Evolutionary conservation across 2,797 vertebrate species (phyloP).

Genomic region (Chelmon rostratus): DNA sequence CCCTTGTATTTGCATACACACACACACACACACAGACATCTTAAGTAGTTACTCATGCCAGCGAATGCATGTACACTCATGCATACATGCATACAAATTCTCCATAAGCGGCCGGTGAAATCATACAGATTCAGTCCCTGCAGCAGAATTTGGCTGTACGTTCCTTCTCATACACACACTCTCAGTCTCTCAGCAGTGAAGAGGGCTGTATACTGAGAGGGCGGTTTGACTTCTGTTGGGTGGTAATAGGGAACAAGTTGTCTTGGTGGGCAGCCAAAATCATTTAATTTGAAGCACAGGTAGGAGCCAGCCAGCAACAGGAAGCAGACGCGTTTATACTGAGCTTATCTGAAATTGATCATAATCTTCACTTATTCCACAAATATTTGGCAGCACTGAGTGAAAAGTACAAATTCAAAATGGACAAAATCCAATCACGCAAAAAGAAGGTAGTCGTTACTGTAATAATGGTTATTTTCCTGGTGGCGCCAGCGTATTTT

Average conservation of each 20-base stretch:
- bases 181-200: slow-evolving; percentile 4
- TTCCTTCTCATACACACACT: slow-evolving; percentile 6
- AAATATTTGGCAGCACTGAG: slow-evolving; percentile 3
- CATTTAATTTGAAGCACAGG: slow-evolving; percentile 48
- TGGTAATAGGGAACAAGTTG: slow-evolving; percentile 48
- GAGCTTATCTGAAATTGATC: slow-evolving; percentile 50
- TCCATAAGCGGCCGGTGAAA: background rate
- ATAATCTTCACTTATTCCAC: slow-evolving; percentile 42
- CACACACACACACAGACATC: background rate
- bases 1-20: slow-evolving; percentile 1
- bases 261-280: slow-evolving; percentile 51
- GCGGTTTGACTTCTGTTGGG: slow-evolving; percentile 30
- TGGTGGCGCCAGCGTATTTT: background rate
- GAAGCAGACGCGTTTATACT: slow-evolving; percentile 12
- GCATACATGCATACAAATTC: background rate
- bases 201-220: slow-evolving; percentile 21
- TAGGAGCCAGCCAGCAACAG: slow-evolving; percentile 19
- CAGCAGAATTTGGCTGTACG: background rate
- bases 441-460: background rate
- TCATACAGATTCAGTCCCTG: background rate
- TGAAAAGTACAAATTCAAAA: slow-evolving; percentile 15
- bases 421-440: slow-evolving; percentile 14
- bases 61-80: background rate
- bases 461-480: slow-evolving; percentile 11
- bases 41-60: background rate